Evolutionary conservation across 2,797 vertebrate species (phyloP).

Genomic region (Coracias cyanogaster): DNA sequence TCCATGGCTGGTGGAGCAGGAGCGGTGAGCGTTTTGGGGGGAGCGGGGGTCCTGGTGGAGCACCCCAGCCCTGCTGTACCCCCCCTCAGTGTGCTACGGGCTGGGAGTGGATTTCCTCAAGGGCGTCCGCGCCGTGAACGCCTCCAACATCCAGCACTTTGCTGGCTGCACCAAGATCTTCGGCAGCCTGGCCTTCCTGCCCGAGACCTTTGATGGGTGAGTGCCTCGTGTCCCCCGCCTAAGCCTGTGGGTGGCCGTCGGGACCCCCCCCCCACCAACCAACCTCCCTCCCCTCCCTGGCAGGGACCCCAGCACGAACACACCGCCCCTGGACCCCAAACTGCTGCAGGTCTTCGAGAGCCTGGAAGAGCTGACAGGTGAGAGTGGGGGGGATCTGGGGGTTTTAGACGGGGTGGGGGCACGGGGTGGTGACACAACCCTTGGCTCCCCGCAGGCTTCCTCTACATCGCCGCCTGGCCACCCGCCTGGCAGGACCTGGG

Average conservation of each 20-base stretch:
- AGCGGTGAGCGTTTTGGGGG: neutral
- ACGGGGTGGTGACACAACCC: neutral
- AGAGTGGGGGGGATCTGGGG: rapidly evolving
- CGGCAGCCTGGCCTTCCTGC: conserved; percentile 91
- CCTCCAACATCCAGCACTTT: conserved; percentile 89
- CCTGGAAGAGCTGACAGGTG: conserved; percentile 96
- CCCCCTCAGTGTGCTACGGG: conserved; percentile 88
- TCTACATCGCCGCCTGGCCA: conserved; percentile 94
- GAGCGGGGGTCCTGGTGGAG: rapidly evolving
- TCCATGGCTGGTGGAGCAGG: neutral
- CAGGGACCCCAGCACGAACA: conserved; percentile 82
- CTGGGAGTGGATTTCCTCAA: conserved; percentile 89
- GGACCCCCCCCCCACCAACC: neutral
- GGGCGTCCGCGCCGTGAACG: conserved; percentile 82
- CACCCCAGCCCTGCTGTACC: neutral
- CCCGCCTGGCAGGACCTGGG: conserved; percentile 80
- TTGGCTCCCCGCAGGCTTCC: conserved; percentile 82
- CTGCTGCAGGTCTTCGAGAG: conserved; percentile 86
- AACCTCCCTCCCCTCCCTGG: neutral
- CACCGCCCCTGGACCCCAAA: conserved; percentile 79
- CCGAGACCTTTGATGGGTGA: conserved; percentile 89
- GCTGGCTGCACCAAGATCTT: conserved; percentile 91
- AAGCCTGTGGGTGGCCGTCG: neutral
- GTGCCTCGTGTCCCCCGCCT: neutral
- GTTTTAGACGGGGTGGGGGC: rapidly evolving